Evolutionary conservation across 2,888 invertebrate genomes (phyloP), one percentile per base, ranked within the genome.

Genomic region (Xanthia icteritia): DNA sequence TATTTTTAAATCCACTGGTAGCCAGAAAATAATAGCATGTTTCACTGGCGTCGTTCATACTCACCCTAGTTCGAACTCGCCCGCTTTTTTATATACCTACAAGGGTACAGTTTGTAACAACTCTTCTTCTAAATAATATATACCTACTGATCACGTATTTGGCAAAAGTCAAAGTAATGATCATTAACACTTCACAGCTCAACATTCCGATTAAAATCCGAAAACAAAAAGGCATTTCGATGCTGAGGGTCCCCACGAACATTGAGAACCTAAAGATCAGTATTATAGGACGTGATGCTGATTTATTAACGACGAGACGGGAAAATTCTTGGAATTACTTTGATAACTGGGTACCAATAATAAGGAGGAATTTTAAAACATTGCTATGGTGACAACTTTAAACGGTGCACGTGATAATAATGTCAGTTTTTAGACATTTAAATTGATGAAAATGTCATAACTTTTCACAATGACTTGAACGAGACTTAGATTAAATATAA

Each of bases 191-290:
- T 42, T 42, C 42, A 42, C 42, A 63, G 48, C 20, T 64, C n/a
- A 64, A 23, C 5, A 68, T 31, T 51, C 48, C 58, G 2, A 54
- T 76, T 77, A 63, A 63, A n/a, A 51, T 58, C 8, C 6, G 72
- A 70, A 54, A 39, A 70, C 58, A 84, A 81, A 77, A 66, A 81
- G 74, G 31, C 76, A 80, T 84, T 87, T 76, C 48, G 42, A 82
- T 83, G 73, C 76, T 39, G 80, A 82, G 54, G 81, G 75, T 66
- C 67, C 71, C 83, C 63, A 54, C 64, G 66, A 83, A 70, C 73
- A 68, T 73, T 39, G 78, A 77, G 70, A 54, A 65, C 27, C 63
- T 66, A 48, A 69, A 71, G 65, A 79, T 77, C 73, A 76, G 78
- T 72, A 86, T 66, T 75, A 69, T 71, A 54, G 79, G 54, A 80